phyloP scores from a whole-genome alignment of 2,888 invertebrate genomes.

The Trilocha varians region DNA sequence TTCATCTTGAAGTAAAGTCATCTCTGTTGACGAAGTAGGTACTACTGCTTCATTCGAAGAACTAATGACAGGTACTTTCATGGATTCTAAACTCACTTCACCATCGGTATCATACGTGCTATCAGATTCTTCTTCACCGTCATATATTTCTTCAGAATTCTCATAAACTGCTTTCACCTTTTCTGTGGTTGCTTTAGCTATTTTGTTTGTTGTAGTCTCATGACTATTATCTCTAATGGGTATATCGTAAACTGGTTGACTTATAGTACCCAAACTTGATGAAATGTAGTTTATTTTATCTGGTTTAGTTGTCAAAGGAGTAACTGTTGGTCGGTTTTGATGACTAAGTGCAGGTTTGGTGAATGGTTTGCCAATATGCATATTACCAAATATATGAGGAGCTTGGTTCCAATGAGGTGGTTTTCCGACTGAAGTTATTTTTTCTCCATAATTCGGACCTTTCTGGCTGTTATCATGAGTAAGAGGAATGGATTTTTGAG shows the following conservation, averaged over 20 bases:
- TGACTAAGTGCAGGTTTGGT: constrained; percentile 35
- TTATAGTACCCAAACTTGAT: constrained; percentile 38
- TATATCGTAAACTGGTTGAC: constrained; percentile 62
- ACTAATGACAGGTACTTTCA: constrained; percentile 60
- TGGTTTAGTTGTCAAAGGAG: constrained; percentile 34
- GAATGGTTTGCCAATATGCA: constrained; percentile 53
- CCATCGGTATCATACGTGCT: constrained; percentile 42
- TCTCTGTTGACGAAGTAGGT: constrained; percentile 29
- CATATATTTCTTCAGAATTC: constrained; percentile 60
- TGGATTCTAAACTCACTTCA: constrained; percentile 61
- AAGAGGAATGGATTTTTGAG: constrained; percentile 56
- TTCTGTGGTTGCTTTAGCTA: constrained; percentile 20
- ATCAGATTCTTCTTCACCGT: constrained; percentile 49
- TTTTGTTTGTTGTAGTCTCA: constrained; percentile 41
- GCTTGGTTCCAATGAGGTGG: constrained; percentile 54
- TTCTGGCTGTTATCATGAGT: constrained; percentile 39
- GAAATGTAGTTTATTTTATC: constrained; percentile 46
- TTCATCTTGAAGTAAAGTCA: constrained; percentile 38
- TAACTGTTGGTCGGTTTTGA: constrained; percentile 20
- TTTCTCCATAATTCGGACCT: constrained; percentile 52
- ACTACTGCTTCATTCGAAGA: constrained; percentile 39
- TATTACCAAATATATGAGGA: constrained; percentile 26
- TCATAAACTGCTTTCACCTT: constrained; percentile 49
- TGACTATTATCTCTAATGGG: constrained; percentile 58
- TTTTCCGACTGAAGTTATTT: constrained; percentile 50